A percentile compares a stretch with the other conserved stretches of the same genome.
Evolutionary conservation across 2,888 invertebrate genomes (phyloP).

Genomic region (Drosophila nr. perissopoda): DNA sequence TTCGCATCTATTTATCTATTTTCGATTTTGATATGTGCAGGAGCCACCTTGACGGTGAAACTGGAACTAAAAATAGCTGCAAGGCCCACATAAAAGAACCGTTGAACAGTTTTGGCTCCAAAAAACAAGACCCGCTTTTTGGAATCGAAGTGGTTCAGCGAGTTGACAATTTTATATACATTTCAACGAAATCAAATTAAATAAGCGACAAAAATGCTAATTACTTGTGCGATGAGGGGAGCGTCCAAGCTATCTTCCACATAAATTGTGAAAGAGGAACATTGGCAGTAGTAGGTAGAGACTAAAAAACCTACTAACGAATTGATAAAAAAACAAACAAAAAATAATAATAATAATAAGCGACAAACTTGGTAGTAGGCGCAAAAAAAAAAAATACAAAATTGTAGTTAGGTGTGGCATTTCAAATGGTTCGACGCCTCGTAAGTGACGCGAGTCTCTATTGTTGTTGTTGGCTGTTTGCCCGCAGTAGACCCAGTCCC

Average conservation of each 20-base stretch:
- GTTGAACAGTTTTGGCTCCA: conserved; percentile 40
- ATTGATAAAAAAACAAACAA: conserved; percentile 21
- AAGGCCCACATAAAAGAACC: conserved; percentile 19
- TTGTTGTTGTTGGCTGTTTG: conserved; percentile 50
- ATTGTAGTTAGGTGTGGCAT: conserved; percentile 79
- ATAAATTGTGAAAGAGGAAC: conserved; percentile 52
- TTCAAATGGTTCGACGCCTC: conserved; percentile 81
- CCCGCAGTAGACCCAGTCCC: conserved; percentile 51
- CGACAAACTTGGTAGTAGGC: conserved; percentile 72
- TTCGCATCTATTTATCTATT: conserved; percentile 3
- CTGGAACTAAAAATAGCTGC: conserved; percentile 46
- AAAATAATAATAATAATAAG: conserved; percentile 37
- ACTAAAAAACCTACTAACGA: conserved; percentile 51
- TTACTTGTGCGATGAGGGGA: conserved; percentile 39
- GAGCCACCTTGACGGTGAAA: conserved; percentile 10
- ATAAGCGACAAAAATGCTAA: conserved; percentile 79
- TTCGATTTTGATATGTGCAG: conserved; percentile 35
- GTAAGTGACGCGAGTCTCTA: conserved; percentile 58
- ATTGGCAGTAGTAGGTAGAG: conserved; percentile 24
- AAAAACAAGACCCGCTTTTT: conserved; percentile 39
- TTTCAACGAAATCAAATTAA: conserved; percentile 79
- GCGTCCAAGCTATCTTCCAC: conserved; percentile 36
- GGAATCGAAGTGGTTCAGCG: conserved; percentile 72
- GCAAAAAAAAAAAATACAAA: conserved; percentile 61
- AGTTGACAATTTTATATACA: conserved; percentile 74